phyloP scores from a whole-genome alignment of 2,797 vertebrate genomes.

The Ibycter americanus region DNA sequence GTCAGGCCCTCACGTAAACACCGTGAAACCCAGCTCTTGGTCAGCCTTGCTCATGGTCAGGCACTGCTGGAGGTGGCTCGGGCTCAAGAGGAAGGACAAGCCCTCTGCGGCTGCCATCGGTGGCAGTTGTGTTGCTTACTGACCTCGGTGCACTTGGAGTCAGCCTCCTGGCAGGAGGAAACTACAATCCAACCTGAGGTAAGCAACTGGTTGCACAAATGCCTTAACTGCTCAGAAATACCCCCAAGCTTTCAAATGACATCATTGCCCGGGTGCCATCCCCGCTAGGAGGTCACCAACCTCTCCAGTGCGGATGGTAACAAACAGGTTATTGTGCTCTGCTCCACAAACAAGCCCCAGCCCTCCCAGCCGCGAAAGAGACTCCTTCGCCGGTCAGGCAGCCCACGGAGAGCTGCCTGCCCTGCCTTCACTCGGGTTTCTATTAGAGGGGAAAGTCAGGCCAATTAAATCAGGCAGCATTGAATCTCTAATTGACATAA shows the following conservation, averaged over 20 bases:
- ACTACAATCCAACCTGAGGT: fast-evolving
- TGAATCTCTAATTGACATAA: slow-evolving; percentile 78
- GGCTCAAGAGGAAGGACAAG: background rate
- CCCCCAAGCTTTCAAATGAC: background rate
- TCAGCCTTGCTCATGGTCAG: background rate
- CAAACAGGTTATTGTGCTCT: slow-evolving; percentile 58
- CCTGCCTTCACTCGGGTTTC: slow-evolving; percentile 5
- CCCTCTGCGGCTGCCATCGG: background rate
- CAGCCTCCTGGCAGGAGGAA: background rate
- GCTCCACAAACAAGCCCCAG: background rate
- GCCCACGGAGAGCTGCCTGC: background rate
- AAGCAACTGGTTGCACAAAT: background rate
- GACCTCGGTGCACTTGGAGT: background rate
- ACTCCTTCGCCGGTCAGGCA: background rate
- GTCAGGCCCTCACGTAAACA: background rate
- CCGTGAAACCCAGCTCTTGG: background rate
- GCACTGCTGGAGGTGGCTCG: fast-evolving
- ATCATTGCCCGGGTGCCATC: background rate
- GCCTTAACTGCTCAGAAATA: background rate
- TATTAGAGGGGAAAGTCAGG: slow-evolving; percentile 66
- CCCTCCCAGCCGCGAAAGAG: background rate
- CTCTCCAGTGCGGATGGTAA: background rate
- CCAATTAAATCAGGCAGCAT: slow-evolving; percentile 74
- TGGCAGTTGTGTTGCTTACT: background rate
- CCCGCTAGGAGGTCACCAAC: background rate